Base-by-base conservation (phyloP, 2,888 invertebrate genomes). In the Unio delphinus region DNA sequence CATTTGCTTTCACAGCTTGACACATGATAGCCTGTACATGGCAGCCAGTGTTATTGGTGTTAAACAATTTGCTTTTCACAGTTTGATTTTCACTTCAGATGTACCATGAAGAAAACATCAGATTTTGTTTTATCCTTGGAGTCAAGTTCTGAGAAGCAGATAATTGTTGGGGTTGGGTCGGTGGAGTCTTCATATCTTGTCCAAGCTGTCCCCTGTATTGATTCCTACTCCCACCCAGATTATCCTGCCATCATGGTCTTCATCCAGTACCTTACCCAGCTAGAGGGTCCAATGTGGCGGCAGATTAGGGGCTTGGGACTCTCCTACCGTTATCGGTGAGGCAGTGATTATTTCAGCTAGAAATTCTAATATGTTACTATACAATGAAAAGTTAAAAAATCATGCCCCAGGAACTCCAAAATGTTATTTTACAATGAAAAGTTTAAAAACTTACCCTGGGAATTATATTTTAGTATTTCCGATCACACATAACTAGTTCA, bases 211-310 rank as follows among this genome's bases (percentile, higher is more conserved):
- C 93, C 93, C 30, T 93, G 94, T 66, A 93, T 95, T 69, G 91
- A 89, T 3, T 93, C 93, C 30, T 93, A 92, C 87, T 90, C 91
- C 64, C 90, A 93, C 87, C 90, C 93, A 1, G 94, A 94, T 86
- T 89, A 94, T 57, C 94, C 96, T 17, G 93, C 95, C 65, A 91
- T 96, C 45, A 90, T 94, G 81, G 93, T 96, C 55, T 94, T 94
- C 77, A 91, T 96, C 77, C 95, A 96, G 90, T 97, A 96, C 91
- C 93, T 97, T 82, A 94, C 93, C 15, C 96, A 96, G 90, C 91
- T 94, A 0, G 96, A 96, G 94, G 96, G 96, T 66, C 96, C 96
- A 45, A 93, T 96, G 93, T 96, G 95, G 95, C 93, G 94, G 66
- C 93, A 94, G 88, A 94, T 97, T 77, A 92, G 97, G 80, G 97